These are phyloP conservation scores for Onychorhynchus coronatus DNA, from an alignment of 2,113 vertebrate genomes.

Conservation along the genomic window DNA sequence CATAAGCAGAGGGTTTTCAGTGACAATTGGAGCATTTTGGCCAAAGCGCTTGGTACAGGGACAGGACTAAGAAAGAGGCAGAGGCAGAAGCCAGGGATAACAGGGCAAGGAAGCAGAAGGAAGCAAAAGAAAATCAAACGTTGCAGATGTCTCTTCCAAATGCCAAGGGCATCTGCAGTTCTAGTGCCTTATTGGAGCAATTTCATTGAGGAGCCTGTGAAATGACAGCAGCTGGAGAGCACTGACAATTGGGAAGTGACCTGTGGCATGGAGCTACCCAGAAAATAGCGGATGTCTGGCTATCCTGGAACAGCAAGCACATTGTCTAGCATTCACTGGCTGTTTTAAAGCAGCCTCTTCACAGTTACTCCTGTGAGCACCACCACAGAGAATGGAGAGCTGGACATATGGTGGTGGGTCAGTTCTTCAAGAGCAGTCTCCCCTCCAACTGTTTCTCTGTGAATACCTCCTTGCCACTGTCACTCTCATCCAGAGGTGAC, in stretches of 20 bases:
- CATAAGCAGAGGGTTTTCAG: slow-evolving; percentile 41
- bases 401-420: background rate
- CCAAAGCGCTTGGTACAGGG: background rate
- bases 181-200: background rate
- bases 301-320: background rate
- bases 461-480: background rate
- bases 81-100: background rate
- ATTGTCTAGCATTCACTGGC: background rate
- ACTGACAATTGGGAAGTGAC: background rate
- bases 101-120: background rate
- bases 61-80: background rate
- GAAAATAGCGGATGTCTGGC: background rate
- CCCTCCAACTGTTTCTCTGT: background rate
- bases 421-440: background rate
- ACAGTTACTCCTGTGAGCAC: background rate
- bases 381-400: background rate
- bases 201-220: background rate
- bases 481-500: background rate
- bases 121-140: slow-evolving; percentile 1
- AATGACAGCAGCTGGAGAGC: background rate
- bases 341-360: background rate
- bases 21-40: slow-evolving; percentile 3
- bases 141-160: background rate
- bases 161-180: background rate
- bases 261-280: background rate